phyloP scores from a whole-genome alignment of 2,797 vertebrate genomes.

The Stomatorhinus walkeri region DNA sequence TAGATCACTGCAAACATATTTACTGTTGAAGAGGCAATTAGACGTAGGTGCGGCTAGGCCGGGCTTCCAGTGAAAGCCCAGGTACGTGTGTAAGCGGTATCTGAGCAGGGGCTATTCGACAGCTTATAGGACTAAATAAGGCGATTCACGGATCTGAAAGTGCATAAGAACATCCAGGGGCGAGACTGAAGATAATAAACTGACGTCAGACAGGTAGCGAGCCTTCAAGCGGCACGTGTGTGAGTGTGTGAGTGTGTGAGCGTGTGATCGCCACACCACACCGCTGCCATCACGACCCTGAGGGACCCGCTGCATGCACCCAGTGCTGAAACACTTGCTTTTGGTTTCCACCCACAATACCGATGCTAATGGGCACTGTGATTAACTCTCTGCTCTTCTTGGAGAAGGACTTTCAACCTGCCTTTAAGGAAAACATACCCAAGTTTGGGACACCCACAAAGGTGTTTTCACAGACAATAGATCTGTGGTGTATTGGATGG shows the following conservation, averaged over 20 bases:
- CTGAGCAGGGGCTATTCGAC: background rate
- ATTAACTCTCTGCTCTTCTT: background rate
- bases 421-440: background rate
- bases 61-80: background rate
- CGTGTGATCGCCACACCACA: background rate
- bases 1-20: background rate
- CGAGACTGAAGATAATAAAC: background rate
- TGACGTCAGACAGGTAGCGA: background rate
- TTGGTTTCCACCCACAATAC: background rate
- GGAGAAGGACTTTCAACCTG: background rate
- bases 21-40: background rate
- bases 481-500: background rate
- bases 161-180: background rate
- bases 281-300: background rate
- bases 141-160: background rate
- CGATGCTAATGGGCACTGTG: background rate
- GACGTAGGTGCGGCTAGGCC: background rate
- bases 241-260: background rate
- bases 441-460: background rate
- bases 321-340: background rate
- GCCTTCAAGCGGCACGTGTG: background rate
- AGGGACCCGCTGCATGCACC: background rate
- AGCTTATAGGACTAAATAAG: background rate
- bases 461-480: background rate
- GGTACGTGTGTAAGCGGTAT: background rate